phyloP scores from a whole-genome alignment of 2,888 invertebrate genomes.

The Agriotes lineatus region DNA sequence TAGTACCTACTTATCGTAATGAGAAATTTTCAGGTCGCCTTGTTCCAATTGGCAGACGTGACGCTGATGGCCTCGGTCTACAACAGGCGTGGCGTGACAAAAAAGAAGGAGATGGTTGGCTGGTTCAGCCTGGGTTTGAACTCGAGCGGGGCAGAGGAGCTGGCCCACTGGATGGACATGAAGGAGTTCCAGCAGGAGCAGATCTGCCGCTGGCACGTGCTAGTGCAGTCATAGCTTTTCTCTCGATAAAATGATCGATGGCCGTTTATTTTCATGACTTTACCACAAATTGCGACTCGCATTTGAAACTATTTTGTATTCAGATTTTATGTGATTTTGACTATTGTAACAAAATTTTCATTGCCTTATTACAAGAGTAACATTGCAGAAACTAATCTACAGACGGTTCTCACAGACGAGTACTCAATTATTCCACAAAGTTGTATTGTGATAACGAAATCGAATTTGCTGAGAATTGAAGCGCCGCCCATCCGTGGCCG shows the following conservation, averaged over 20 bases:
- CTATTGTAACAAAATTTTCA: conserved; percentile 22
- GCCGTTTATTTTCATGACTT: no score
- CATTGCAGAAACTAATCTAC: neutral
- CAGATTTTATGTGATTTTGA: conserved; percentile 11
- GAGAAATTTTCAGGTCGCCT: conserved; percentile 83
- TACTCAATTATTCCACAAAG: conserved; percentile 22
- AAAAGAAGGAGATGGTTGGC: conserved; percentile 96
- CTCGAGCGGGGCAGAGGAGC: conserved; percentile 92
- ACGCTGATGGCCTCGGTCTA: conserved; percentile 95
- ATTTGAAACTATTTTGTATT: conserved; percentile 22
- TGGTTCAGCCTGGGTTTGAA: conserved; percentile 96
- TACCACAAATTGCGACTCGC: no score
- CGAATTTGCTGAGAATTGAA: conserved; percentile 54
- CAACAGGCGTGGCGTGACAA: conserved; percentile 90
- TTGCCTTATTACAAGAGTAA: conserved; percentile 28
- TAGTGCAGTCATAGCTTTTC: conserved; percentile 75
- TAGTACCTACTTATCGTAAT: no score
- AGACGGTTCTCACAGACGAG: neutral
- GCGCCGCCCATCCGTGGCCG: conserved; percentile 15
- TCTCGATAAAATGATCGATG: no score
- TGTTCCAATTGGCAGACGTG: conserved; percentile 95
- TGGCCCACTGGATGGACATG: conserved; percentile 94
- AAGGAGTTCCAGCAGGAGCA: conserved; percentile 90
- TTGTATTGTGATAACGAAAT: conserved; percentile 57
- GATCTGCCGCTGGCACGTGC: conserved; percentile 93